phyloP scores from a whole-genome alignment of 2,797 vertebrate species.

The Sebastiscus tertius region DNA sequence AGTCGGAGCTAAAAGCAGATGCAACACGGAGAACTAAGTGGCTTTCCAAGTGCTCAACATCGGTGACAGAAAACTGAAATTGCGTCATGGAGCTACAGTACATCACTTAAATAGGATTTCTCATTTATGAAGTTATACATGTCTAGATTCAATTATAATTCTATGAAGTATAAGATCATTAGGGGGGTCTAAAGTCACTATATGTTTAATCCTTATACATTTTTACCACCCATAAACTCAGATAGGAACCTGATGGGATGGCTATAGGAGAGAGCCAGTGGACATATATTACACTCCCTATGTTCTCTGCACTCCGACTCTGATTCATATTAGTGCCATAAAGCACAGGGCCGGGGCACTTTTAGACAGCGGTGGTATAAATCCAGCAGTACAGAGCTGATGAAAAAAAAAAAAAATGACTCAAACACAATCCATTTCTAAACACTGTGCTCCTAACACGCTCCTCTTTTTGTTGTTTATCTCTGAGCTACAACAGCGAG shows the following conservation, averaged over 20 bases:
- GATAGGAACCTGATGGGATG: slow-evolving; percentile 27
- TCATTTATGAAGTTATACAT: background rate
- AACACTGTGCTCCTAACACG: background rate
- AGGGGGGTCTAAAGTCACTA: background rate
- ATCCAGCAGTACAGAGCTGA: slow-evolving; percentile 49
- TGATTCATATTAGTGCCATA: slow-evolving; percentile 75
- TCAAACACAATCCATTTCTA: slow-evolving; percentile 26
- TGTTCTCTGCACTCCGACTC: slow-evolving; percentile 52
- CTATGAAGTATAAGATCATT: background rate
- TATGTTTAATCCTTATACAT: background rate
- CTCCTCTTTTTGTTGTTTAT: background rate
- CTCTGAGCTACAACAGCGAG: slow-evolving; percentile 1
- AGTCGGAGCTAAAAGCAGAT: background rate
- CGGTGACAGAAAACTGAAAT: background rate
- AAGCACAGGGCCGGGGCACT: slow-evolving; percentile 62
- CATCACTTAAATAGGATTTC: background rate
- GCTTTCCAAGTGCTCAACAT: background rate
- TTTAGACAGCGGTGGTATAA: slow-evolving; percentile 61
- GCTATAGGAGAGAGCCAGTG: slow-evolving; percentile 41
- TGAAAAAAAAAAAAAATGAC: slow-evolving; percentile 41
- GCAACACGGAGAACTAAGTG: background rate
- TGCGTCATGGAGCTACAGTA: background rate
- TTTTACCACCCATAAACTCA: background rate
- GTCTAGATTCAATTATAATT: background rate
- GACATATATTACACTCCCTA: slow-evolving; percentile 48